A percentile compares a stretch with the other conserved stretches of the same genome.
Evolutionary conservation across 2,888 invertebrate genomes (phyloP).

Genomic region (Philopedon plagiatum): DNA sequence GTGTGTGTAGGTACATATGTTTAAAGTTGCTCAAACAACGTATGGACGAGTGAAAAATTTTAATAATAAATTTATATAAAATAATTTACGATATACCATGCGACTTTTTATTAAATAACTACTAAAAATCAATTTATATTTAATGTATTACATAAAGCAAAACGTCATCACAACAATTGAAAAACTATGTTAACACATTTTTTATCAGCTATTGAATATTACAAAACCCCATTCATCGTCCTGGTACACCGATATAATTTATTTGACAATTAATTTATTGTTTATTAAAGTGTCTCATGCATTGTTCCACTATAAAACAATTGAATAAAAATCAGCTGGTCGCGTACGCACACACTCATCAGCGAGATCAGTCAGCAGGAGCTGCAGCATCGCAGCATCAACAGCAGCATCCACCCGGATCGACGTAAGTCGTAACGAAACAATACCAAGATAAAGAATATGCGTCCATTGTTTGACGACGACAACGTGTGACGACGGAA

Average conservation of each 20-base stretch:
- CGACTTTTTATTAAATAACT: no score
- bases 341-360: constrained; percentile 1
- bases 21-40: no score
- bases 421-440: constrained; percentile 11
- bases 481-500: constrained; percentile 25
- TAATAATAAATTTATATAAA: no score
- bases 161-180: no score
- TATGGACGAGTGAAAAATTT: no score
- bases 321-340: constrained; percentile 10
- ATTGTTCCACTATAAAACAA: constrained; percentile 12
- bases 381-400: background rate
- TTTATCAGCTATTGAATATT: no score
- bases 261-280: constrained; percentile 4
- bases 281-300: background rate
- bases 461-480: constrained; percentile 39
- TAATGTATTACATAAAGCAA: no score
- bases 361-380: background rate
- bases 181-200: no score
- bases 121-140: no score
- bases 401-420: constrained; percentile 10
- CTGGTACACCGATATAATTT: background rate
- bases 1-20: no score
- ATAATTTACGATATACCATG: no score
- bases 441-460: constrained; percentile 41
- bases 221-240: no score